Conservation (phyloP, 2,113 vertebrate genomes). For the Poeciliopsis prolifica region DNA sequence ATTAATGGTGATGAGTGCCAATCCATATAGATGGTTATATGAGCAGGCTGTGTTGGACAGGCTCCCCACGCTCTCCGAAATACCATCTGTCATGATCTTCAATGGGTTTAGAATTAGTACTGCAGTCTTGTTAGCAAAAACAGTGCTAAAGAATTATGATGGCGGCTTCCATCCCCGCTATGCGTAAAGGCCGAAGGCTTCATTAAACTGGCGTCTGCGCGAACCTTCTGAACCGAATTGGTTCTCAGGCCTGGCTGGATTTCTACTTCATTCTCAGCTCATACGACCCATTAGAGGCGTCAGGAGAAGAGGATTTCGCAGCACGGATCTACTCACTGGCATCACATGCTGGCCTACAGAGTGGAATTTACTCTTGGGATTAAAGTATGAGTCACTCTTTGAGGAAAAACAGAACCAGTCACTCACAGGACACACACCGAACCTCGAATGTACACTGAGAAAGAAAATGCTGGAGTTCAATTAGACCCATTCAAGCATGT, state of each 20-base stretch:
- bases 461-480: neutral
- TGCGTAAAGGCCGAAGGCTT: slow-evolving; percentile 22
- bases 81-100: slow-evolving; percentile 42
- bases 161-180: slow-evolving; percentile 30
- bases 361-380: slow-evolving; percentile 35
- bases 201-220: slow-evolving; percentile 11
- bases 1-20: slow-evolving; percentile 31
- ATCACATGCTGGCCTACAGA: slow-evolving; percentile 36
- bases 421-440: neutral
- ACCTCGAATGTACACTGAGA: neutral
- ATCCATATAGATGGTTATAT: slow-evolving; percentile 32
- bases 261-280: slow-evolving; percentile 30
- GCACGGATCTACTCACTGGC: slow-evolving; percentile 38
- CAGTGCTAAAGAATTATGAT: slow-evolving; percentile 26
- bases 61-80: slow-evolving; percentile 15
- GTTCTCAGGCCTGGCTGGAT: slow-evolving; percentile 43
- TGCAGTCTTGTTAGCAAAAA: slow-evolving; percentile 13
- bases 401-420: slow-evolving; percentile 8
- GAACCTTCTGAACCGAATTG: slow-evolving; percentile 56
- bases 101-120: slow-evolving; percentile 37
- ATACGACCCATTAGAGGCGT: slow-evolving; percentile 50
- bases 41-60: slow-evolving; percentile 33
- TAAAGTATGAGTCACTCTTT: slow-evolving; percentile 45
- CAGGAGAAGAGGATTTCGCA: slow-evolving; percentile 46
- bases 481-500: too few relatives aligned